These are phyloP conservation scores for Petroica traversi DNA, from an alignment of 2,113 vertebrate genomes.

Conservation along the genomic window DNA sequence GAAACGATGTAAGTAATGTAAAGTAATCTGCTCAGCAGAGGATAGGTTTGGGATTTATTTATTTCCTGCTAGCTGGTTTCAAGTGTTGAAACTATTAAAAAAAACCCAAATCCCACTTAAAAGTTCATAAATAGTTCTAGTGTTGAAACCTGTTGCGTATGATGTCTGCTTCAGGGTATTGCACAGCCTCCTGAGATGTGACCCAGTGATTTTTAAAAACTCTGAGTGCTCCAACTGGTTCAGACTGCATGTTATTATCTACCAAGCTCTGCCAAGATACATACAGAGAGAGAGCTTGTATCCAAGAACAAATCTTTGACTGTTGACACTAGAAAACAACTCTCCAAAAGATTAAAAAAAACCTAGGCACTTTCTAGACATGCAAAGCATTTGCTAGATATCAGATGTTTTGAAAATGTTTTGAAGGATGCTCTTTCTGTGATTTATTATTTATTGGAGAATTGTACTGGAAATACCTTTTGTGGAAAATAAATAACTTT, in stretches of 20 bases:
- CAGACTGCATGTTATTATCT: not conserved
- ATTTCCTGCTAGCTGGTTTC: not conserved
- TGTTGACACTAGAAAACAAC: not conserved
- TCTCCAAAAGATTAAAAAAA: not conserved
- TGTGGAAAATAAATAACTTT: not conserved
- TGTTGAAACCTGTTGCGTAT: not conserved
- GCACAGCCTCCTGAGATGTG: not conserved
- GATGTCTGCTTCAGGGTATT: not conserved
- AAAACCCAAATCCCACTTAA: not conserved
- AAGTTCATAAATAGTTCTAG: not conserved
- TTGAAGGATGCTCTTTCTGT: not conserved
- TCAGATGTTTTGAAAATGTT: not conserved
- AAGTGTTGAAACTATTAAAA: not conserved
- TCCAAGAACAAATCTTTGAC: not conserved
- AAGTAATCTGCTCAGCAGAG: not conserved
- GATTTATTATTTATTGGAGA: constrained; percentile 37
- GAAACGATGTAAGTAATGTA: too few species aligned
- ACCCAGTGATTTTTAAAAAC: not conserved
- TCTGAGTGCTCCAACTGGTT: not conserved
- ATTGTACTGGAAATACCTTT: not conserved
- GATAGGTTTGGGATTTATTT: not conserved
- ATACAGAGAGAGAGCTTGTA: not conserved
- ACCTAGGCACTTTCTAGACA: not conserved
- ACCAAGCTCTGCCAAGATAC: not conserved
- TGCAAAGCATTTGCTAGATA: not conserved